A percentile compares a stretch with the other conserved stretches of the same genome.
Conservation (phyloP, 2,888 invertebrate species). For the Trichogramma evanescens region DNA sequence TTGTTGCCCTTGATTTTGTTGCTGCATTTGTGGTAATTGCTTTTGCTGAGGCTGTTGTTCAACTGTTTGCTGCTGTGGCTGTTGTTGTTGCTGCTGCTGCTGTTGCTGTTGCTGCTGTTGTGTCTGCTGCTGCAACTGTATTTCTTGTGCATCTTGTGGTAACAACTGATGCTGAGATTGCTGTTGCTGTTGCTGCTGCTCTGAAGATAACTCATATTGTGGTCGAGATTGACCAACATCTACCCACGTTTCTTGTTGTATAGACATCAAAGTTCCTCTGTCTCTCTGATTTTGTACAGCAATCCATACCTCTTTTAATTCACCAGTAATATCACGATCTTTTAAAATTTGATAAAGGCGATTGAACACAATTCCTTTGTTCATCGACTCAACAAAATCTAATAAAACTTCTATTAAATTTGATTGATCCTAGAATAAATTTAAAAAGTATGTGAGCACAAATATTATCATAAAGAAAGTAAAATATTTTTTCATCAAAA, state of each 20-base stretch:
- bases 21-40: slow-evolving; percentile 19
- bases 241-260: slow-evolving; percentile 38
- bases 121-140: slow-evolving; percentile 18
- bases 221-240: slow-evolving; percentile 37
- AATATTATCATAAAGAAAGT: not conserved
- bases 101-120: slow-evolving; percentile 28
- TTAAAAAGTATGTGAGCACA: not conserved
- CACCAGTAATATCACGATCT: slow-evolving; percentile 65
- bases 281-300: slow-evolving; percentile 60
- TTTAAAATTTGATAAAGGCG: slow-evolving; percentile 55
- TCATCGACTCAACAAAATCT: slow-evolving; percentile 69
- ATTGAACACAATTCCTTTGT: slow-evolving; percentile 57
- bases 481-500: not conserved
- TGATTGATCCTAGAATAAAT: slow-evolving; percentile 53
- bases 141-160: slow-evolving; percentile 1
- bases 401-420: slow-evolving; percentile 63
- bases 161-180: slow-evolving; percentile 5
- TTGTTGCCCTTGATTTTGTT: slow-evolving; percentile 26
- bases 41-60: slow-evolving; percentile 17
- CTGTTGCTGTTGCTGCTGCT: slow-evolving; percentile 20
- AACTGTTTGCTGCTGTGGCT: slow-evolving; percentile 3
- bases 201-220: slow-evolving; percentile 32
- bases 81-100: slow-evolving; percentile 11
- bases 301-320: slow-evolving; percentile 68
- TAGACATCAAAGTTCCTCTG: slow-evolving; percentile 47